These are phyloP conservation scores for Meandrusa payeni DNA, from an alignment of 2,888 invertebrate species.

Conservation along the genomic window DNA sequence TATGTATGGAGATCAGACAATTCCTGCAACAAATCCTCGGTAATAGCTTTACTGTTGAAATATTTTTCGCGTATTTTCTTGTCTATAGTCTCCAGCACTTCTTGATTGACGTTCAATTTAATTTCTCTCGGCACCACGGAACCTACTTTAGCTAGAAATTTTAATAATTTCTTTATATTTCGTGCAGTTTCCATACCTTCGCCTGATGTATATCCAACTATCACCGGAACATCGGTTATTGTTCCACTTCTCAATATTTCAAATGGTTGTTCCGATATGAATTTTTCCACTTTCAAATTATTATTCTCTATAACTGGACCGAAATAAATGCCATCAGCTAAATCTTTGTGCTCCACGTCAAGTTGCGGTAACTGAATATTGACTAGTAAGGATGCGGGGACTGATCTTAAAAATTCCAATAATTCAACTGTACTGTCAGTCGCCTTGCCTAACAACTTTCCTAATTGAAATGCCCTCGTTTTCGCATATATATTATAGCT, in stretches of 20 bases:
- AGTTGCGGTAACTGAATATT: constrained; percentile 56
- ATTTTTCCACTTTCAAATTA: constrained; percentile 47
- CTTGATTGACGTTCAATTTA: constrained; percentile 49
- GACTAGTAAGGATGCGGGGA: constrained; percentile 53
- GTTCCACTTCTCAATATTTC: constrained; percentile 49
- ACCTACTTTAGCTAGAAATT: constrained; percentile 43
- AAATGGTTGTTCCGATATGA: constrained; percentile 50
- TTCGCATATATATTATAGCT: constrained; percentile 54
- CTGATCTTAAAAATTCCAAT: constrained; percentile 49
- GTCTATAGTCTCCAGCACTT: constrained; percentile 44
- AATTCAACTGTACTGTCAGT: constrained; percentile 59
- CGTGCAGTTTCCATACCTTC: constrained; percentile 70
- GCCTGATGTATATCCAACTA: constrained; percentile 65
- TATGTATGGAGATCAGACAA: constrained; percentile 56
- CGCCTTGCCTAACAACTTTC: constrained; percentile 59
- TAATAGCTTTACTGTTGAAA: constrained; percentile 48
- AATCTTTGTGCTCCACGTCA: constrained; percentile 44
- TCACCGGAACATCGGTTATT: constrained; percentile 57
- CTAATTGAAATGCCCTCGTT: constrained; percentile 66
- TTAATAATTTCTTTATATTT: constrained; percentile 41
- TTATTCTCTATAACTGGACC: constrained; percentile 67
- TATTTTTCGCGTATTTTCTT: constrained; percentile 56
- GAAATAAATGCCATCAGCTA: constrained; percentile 59
- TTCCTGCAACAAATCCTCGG: constrained; percentile 46
- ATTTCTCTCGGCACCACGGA: constrained; percentile 65